Percentiles rank a stretch among this genome's conserved stretches.
Conservation (phyloP, 2,888 invertebrate genomes). For the Microplitis manilae region DNA sequence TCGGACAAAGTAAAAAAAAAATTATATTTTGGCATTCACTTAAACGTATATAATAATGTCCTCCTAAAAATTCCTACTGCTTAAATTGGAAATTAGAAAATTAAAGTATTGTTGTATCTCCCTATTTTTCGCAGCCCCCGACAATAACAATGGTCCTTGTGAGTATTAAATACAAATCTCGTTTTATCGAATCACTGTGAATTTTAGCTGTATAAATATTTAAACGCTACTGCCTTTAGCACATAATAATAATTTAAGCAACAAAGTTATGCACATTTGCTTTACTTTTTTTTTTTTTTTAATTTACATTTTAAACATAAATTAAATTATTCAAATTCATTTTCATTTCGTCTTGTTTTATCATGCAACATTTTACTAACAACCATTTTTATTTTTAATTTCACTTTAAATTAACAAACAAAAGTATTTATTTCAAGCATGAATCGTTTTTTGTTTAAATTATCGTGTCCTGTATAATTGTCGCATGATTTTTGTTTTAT, state of each 20-base stretch:
- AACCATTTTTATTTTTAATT: background rate
- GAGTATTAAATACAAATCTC: constrained; percentile 77
- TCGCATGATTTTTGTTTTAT: background rate
- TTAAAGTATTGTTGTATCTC: constrained; percentile 72
- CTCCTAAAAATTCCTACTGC: constrained; percentile 40
- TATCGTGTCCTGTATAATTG: background rate
- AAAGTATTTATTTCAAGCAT: background rate
- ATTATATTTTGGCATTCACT: background rate
- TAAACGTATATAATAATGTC: background rate
- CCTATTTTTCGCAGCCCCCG: constrained; percentile 83
- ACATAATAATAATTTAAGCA: constrained; percentile 43
- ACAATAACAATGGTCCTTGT: constrained; percentile 90
- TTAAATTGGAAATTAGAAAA: constrained; percentile 60
- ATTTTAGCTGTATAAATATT: constrained; percentile 59
- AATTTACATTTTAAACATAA: constrained; percentile 10
- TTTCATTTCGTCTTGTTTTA: background rate
- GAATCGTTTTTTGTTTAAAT: too few species aligned
- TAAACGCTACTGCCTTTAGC: constrained; percentile 54
- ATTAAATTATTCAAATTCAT: background rate
- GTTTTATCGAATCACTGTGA: constrained; percentile 69
- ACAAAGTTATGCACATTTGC: constrained; percentile 43
- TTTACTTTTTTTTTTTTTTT: constrained; percentile 34
- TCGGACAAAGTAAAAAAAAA: background rate
- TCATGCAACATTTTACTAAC: too few species aligned
- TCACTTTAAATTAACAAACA: background rate